Conservation (phyloP, 2,888 invertebrate genomes). For the Cheilosia impressa region DNA sequence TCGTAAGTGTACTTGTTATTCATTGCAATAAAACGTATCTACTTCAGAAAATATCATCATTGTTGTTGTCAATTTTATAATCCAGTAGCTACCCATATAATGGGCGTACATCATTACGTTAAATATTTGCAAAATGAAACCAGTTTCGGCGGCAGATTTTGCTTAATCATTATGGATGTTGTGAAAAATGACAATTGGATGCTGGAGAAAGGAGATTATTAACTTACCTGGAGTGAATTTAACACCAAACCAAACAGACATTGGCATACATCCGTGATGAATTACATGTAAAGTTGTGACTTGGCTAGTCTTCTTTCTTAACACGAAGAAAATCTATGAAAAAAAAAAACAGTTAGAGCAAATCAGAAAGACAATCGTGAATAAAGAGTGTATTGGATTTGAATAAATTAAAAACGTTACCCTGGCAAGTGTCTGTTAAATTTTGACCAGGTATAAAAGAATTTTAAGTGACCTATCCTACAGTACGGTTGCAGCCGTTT, state of each 20-base stretch:
- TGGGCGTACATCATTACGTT: slow-evolving; percentile 6
- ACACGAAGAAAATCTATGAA: slow-evolving; percentile 94
- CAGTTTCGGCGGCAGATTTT: slow-evolving; percentile 5
- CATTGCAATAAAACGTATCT: slow-evolving; percentile 17
- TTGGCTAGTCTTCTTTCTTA: slow-evolving; percentile 97
- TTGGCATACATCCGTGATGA: slow-evolving; percentile 98
- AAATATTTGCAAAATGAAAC: slow-evolving; percentile 49
- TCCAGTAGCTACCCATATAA: not conserved
- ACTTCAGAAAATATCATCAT: slow-evolving; percentile 4
- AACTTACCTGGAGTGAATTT: slow-evolving; percentile 94
- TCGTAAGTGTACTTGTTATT: slow-evolving; percentile 20
- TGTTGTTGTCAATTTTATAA: slow-evolving; percentile 8
- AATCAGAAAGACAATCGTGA: slow-evolving; percentile 23
- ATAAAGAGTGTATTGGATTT: not conserved
- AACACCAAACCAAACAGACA: slow-evolving; percentile 98
- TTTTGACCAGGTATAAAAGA: not conserved
- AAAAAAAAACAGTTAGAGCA: slow-evolving; percentile 77
- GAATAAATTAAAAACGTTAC: not conserved
- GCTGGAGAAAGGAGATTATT: slow-evolving; percentile 18
- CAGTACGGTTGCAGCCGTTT: too few relatives aligned
- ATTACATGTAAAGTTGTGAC: slow-evolving; percentile 97
- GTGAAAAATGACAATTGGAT: not conserved
- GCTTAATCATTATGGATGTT: slow-evolving; percentile 2
- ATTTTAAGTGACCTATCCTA: slow-evolving; percentile 35
- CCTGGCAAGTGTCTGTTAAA: not conserved